phyloP scores from a whole-genome alignment of 2,888 invertebrate genomes.

The Zhuqinia jingwanae region DNA sequence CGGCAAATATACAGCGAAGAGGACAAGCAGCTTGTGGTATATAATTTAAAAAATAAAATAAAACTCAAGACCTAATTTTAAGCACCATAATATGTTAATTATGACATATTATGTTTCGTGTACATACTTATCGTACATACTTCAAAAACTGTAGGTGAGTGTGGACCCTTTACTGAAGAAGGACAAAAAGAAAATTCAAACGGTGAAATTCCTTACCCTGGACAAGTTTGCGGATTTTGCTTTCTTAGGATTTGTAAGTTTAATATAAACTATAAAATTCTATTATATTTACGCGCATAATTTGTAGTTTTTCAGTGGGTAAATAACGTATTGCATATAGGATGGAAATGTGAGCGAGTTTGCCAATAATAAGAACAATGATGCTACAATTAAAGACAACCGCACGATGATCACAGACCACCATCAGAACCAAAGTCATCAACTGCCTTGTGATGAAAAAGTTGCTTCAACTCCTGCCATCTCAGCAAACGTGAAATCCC shows the following conservation, averaged over 20 bases:
- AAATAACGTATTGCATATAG: too few species aligned
- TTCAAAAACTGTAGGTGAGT: slow-evolving; percentile 41
- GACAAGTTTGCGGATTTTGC: slow-evolving; percentile 69
- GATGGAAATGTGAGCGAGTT: slow-evolving; percentile 65
- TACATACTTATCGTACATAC: not conserved
- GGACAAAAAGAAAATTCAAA: slow-evolving; percentile 49
- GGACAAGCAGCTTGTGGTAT: slow-evolving; percentile 61
- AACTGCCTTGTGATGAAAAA: not conserved
- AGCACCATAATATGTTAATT: too few species aligned
- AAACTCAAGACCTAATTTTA: too few species aligned
- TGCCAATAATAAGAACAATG: slow-evolving; percentile 23
- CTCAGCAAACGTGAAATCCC: slow-evolving; percentile 31
- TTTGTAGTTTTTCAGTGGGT: too few species aligned
- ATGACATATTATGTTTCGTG: too few species aligned
- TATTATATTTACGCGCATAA: too few species aligned
- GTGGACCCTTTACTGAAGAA: slow-evolving; percentile 58
- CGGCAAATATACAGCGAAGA: slow-evolving; percentile 63
- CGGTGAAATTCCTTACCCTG: slow-evolving; percentile 55
- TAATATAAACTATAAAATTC: too few species aligned
- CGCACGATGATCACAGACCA: not conserved
- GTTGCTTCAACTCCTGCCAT: slow-evolving; percentile 8
- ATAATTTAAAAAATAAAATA: not conserved
- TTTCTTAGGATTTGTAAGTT: slow-evolving; percentile 68
- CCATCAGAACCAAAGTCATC: not conserved
- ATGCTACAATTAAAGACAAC: slow-evolving; percentile 11